Conservation (phyloP, 2,797 vertebrate species). For the Parambassis ranga region DNA sequence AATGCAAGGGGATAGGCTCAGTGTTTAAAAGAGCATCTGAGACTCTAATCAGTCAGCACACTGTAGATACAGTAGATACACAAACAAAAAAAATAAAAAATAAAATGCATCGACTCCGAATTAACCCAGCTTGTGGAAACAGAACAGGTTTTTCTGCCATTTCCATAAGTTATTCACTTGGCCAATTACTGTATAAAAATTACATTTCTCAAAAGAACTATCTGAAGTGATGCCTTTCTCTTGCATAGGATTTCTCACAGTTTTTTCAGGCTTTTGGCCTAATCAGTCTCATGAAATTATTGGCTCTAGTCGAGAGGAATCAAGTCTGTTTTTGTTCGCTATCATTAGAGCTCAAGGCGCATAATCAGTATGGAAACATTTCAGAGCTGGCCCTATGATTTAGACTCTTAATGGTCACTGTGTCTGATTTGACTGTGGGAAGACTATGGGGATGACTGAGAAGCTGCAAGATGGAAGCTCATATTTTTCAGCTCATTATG, state of each 20-base stretch:
- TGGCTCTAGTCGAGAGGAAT: slow-evolving; percentile 25
- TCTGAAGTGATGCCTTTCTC: slow-evolving; percentile 27
- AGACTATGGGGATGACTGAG: slow-evolving; percentile 31
- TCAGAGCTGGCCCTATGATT: slow-evolving; percentile 43
- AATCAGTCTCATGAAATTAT: slow-evolving; percentile 35
- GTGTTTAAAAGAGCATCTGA: slow-evolving; percentile 30
- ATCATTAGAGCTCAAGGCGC: slow-evolving; percentile 36
- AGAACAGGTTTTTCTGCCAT: background rate
- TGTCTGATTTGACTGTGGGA: slow-evolving; percentile 21
- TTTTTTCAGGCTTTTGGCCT: slow-evolving; percentile 14
- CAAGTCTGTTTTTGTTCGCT: slow-evolving; percentile 21
- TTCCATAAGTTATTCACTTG: slow-evolving; percentile 37
- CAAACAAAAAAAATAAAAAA: too few species aligned
- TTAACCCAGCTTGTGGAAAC: background rate
- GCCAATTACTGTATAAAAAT: slow-evolving; percentile 48
- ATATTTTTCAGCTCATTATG: slow-evolving; percentile 35
- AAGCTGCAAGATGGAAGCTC: slow-evolving; percentile 29
- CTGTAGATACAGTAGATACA: too few species aligned
- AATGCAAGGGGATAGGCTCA: slow-evolving; percentile 35
- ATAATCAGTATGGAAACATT: slow-evolving; percentile 42
- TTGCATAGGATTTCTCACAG: slow-evolving; percentile 32
- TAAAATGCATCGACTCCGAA: background rate
- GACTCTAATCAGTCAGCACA: slow-evolving; percentile 18
- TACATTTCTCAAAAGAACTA: slow-evolving; percentile 26
- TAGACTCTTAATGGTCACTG: slow-evolving; percentile 33